Evolutionary conservation across 1,140 invertebrate species (phyloP).

Genomic region (Musca vetustissima): DNA sequence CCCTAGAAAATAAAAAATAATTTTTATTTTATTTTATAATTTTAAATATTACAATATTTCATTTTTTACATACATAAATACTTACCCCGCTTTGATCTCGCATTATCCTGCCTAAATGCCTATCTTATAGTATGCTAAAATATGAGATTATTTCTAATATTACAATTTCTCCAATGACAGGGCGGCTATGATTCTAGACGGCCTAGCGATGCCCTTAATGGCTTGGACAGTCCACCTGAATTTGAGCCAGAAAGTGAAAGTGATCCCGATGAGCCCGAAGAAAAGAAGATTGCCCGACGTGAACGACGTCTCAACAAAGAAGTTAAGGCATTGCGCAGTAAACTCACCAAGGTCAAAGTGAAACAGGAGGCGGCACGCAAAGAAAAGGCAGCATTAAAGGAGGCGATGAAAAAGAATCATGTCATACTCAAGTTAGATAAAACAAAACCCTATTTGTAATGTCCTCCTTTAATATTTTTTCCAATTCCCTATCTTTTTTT

Average conservation of each 20-base stretch:
- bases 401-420: conserved; percentile 78
- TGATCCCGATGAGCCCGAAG: conserved; percentile 72
- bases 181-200: conserved; percentile 48
- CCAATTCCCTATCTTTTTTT: conserved; percentile 20
- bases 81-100: too few relatives aligned
- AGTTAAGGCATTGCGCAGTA: conserved; percentile 73
- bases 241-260: conserved; percentile 59
- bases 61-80: too few relatives aligned
- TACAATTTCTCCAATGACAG: conserved; percentile 40
- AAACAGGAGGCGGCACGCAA: conserved; percentile 76
- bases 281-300: conserved; percentile 65
- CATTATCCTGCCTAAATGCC: too few relatives aligned
- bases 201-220: conserved; percentile 45
- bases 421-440: conserved; percentile 64
- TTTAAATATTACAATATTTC: too few relatives aligned
- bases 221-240: conserved; percentile 54
- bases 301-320: conserved; percentile 67
- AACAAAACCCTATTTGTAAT: not conserved
- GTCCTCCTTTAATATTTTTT: not conserved
- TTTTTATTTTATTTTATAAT: too few relatives aligned
- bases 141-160: too few relatives aligned
- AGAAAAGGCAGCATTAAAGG: conserved; percentile 75
- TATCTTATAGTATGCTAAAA: too few relatives aligned
- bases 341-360: conserved; percentile 76
- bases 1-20: too few relatives aligned